Evolutionary conservation across 1,140 invertebrate genomes (phyloP).

Genomic region (Batillaria attramentaria): DNA sequence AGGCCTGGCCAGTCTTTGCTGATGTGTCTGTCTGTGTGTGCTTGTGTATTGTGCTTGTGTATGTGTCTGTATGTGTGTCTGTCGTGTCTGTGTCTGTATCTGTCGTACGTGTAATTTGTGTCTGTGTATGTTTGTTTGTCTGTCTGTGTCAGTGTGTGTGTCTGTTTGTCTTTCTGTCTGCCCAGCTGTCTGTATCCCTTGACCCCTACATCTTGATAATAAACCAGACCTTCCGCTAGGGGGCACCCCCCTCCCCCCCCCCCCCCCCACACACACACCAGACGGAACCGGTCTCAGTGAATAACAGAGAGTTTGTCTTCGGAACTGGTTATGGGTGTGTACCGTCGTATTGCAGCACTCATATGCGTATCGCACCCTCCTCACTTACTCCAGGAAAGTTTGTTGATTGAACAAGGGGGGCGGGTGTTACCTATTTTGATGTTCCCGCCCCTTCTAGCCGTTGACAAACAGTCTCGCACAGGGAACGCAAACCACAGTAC

Average conservation of each 20-base stretch:
- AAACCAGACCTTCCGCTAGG: not conserved
- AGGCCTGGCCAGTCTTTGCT: too few relatives aligned
- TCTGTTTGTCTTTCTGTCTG: not conserved
- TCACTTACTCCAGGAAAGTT: too few relatives aligned
- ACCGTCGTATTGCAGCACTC: too few relatives aligned
- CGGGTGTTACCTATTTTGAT: too few relatives aligned
- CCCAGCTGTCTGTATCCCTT: not conserved
- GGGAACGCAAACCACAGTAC: too few relatives aligned
- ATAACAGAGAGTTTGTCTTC: too few relatives aligned
- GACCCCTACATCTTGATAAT: not conserved
- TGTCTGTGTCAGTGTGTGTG: not conserved
- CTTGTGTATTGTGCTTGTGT: not conserved
- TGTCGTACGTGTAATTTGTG: not conserved
- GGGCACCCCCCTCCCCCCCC: not conserved
- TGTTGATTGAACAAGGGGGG: too few relatives aligned
- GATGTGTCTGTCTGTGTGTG: slow-evolving; percentile 4
- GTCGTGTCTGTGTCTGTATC: slow-evolving; percentile 3
- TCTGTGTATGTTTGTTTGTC: not conserved
- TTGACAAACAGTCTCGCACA: too few relatives aligned
- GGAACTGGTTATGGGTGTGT: too few relatives aligned
- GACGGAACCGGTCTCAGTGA: too few relatives aligned
- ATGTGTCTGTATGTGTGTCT: not conserved
- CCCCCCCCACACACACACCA: not conserved
- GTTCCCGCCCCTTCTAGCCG: too few relatives aligned
- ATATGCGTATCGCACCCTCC: too few relatives aligned